Conservation (phyloP, 2,113 vertebrate species). For the Tiliqua scincoides region DNA sequence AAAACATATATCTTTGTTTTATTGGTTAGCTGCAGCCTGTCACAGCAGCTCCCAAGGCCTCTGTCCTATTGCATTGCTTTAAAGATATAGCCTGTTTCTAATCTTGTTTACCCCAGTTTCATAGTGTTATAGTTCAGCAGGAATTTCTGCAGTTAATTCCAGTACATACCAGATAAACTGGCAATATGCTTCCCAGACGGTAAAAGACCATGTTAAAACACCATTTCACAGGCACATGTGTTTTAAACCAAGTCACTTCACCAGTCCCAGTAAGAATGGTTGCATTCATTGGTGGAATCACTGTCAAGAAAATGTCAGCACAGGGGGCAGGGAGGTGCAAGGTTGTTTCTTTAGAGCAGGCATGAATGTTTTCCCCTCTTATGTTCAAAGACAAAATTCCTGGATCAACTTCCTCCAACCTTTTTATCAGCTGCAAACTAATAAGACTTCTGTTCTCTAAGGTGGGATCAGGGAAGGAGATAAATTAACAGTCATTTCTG, state of each 20-base stretch:
- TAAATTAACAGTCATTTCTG: background rate
- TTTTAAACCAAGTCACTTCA: background rate
- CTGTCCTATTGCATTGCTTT: conserved; percentile 21
- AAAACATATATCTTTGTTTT: background rate
- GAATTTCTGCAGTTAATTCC: conserved; percentile 46
- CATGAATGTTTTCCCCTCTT: background rate
- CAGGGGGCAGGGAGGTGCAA: background rate
- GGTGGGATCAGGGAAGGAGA: background rate
- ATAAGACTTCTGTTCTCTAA: background rate
- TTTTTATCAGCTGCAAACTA: background rate
- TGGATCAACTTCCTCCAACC: background rate
- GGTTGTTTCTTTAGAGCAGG: background rate
- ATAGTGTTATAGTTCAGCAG: conserved; percentile 42
- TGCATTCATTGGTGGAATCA: background rate
- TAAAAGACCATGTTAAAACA: background rate
- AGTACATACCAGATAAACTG: conserved; percentile 8
- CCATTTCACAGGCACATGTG: background rate
- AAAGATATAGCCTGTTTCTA: conserved; percentile 51
- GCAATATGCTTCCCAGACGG: conserved; percentile 30
- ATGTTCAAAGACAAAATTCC: background rate
- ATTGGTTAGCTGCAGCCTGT: conserved; percentile 23
- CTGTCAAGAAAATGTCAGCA: background rate
- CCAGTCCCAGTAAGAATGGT: background rate
- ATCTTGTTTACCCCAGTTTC: conserved; percentile 45
- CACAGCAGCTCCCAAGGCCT: conserved; percentile 40